A percentile compares a stretch with the other conserved stretches of the same genome.
phyloP scores from a whole-genome alignment of 2,113 vertebrate genomes.

The Hypanus sabinus region DNA sequence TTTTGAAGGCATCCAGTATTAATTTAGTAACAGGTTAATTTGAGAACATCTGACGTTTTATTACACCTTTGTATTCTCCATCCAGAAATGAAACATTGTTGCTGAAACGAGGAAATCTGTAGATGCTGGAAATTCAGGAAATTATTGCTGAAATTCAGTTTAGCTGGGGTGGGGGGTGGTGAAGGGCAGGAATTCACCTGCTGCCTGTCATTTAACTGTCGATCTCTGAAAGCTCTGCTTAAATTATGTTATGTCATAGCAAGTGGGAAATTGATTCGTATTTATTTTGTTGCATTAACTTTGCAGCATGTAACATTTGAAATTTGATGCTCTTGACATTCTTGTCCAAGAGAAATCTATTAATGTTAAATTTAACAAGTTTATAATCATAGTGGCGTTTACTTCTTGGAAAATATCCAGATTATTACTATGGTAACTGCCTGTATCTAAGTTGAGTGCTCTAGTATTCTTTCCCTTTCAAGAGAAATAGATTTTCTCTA shows the following conservation, averaged over 20 bases:
- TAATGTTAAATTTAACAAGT: background rate
- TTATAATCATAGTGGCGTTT: background rate
- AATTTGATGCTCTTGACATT: background rate
- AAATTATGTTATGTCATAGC: background rate
- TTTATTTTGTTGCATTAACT: background rate
- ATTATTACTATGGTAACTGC: background rate
- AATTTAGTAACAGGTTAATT: background rate
- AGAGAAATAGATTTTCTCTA: background rate
- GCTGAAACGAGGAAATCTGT: no score
- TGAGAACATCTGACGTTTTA: background rate
- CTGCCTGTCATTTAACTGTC: background rate
- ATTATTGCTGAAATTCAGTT: background rate
- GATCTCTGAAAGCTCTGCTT: background rate
- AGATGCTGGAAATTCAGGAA: no score
- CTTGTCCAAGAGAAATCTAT: background rate
- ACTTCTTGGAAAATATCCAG: background rate
- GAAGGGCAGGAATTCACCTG: background rate
- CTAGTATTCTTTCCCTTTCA: background rate
- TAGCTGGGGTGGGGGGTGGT: no score
- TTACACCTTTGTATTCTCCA: background rate
- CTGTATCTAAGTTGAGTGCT: background rate
- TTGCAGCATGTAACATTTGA: background rate
- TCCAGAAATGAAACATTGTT: background rate
- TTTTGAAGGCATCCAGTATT: background rate
- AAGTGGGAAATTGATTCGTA: background rate